A percentile compares a stretch with the other conserved stretches of the same genome.
Conservation (phyloP, 2,113 vertebrate species). For the Vicugna pacos region DNA sequence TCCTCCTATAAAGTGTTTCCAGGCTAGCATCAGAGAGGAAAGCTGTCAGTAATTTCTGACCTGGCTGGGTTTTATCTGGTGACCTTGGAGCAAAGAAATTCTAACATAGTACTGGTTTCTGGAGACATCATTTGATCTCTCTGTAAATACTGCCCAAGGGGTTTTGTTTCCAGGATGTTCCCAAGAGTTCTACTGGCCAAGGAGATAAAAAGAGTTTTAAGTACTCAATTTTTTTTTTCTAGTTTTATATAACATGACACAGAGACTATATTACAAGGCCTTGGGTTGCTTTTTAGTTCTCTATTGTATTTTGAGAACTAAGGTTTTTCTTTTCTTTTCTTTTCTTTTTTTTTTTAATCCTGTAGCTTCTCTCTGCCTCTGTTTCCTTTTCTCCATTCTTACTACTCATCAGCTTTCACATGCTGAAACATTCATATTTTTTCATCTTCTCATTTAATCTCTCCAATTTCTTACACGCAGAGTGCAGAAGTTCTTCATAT, state of each 20-base stretch:
- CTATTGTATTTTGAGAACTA: constrained; percentile 44
- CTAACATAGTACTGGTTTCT: constrained; percentile 41
- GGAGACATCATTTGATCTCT: constrained; percentile 71
- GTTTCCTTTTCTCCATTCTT: constrained; percentile 35
- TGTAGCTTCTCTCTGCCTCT: background rate
- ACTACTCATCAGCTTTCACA: background rate
- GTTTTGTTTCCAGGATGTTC: constrained; percentile 66
- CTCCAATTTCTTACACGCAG: background rate
- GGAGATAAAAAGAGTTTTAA: constrained; percentile 67
- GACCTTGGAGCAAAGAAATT: constrained; percentile 68
- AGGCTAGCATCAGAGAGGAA: constrained; percentile 57
- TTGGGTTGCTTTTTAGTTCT: constrained; percentile 49
- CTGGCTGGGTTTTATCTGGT: constrained; percentile 55
- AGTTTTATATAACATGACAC: constrained; percentile 56
- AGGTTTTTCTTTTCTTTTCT: background rate
- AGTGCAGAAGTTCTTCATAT: background rate
- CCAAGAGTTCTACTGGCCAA: constrained; percentile 44
- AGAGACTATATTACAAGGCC: constrained; percentile 37
- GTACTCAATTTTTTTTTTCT: constrained; percentile 33
- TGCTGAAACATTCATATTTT: background rate
- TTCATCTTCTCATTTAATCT: background rate
- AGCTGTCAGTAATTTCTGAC: constrained; percentile 72
- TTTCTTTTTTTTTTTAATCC: background rate
- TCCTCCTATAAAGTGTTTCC: constrained; percentile 24
- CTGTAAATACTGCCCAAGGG: constrained; percentile 73